phyloP scores from a whole-genome alignment of 2,797 vertebrate species.

The Acrocephalus scirpaceus region DNA sequence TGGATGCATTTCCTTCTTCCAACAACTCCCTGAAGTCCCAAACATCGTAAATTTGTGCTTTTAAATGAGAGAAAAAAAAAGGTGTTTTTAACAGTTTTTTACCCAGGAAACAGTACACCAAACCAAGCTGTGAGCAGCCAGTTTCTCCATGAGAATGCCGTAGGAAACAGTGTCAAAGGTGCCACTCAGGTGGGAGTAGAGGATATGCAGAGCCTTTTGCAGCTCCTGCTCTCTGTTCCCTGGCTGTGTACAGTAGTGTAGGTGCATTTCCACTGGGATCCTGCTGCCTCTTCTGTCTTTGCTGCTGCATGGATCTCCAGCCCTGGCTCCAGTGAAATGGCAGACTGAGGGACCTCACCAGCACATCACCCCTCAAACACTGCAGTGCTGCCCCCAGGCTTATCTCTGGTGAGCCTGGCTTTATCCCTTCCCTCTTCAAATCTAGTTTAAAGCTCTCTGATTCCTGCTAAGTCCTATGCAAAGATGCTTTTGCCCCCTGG shows the following conservation, averaged over 20 bases:
- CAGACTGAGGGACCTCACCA: background rate
- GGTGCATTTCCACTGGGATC: background rate
- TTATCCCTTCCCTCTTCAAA: background rate
- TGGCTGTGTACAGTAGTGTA: background rate
- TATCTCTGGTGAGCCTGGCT: background rate
- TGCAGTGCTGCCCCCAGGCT: background rate
- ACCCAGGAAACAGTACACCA: background rate
- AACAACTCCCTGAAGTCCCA: background rate
- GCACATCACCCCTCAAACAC: too few relatives aligned
- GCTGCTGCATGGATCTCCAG: rapidly evolving
- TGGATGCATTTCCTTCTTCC: background rate
- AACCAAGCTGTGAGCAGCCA: background rate
- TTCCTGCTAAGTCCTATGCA: background rate
- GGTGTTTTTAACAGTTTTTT: background rate
- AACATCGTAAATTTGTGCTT: background rate
- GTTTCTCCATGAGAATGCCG: background rate
- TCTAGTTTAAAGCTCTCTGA: background rate
- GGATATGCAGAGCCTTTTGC: background rate
- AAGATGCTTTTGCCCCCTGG: background rate
- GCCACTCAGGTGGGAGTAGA: background rate
- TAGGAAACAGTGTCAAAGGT: background rate
- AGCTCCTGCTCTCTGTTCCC: background rate
- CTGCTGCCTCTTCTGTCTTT: background rate
- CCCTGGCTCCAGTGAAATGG: background rate
- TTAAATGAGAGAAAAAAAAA: background rate